Evolutionary conservation across 2,888 invertebrate species (phyloP).

Genomic region (Falcaria lacertinaria): DNA sequence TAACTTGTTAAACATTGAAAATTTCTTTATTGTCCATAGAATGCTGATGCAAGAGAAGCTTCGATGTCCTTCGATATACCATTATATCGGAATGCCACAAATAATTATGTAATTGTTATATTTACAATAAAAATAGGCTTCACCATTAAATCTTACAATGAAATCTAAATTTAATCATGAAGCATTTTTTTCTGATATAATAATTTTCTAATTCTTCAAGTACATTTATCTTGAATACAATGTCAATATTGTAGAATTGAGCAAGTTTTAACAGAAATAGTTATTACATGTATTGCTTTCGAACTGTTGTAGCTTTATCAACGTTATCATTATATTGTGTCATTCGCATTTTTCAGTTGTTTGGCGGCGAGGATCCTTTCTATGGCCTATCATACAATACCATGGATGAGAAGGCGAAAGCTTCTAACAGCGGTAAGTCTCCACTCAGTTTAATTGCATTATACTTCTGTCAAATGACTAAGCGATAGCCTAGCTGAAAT

Average conservation of each 20-base stretch:
- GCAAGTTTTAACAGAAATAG: not conserved
- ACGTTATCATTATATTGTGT: constrained; percentile 8
- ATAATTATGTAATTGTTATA: constrained; percentile 52
- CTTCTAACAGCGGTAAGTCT: constrained; percentile 58
- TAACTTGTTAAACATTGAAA: constrained; percentile 13
- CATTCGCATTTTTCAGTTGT: constrained; percentile 42
- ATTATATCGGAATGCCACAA: constrained; percentile 44
- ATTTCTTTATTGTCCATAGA: constrained; percentile 65
- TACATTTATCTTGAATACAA: too few species aligned
- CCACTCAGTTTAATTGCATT: not conserved
- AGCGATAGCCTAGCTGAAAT: not conserved
- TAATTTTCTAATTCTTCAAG: too few species aligned
- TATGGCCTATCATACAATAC: constrained; percentile 67
- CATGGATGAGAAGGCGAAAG: constrained; percentile 56
- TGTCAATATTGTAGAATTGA: not conserved
- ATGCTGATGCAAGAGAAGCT: constrained; percentile 49
- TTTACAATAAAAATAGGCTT: constrained; percentile 12
- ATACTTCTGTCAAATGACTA: not conserved
- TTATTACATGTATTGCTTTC: not conserved
- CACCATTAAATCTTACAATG: too few species aligned
- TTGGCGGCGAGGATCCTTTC: constrained; percentile 74
- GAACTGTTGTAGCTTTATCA: constrained; percentile 8
- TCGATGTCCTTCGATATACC: constrained; percentile 51
- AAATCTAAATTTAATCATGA: too few species aligned
- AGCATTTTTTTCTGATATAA: too few species aligned